A percentile compares a stretch with the other conserved stretches of the same genome.
Conservation (phyloP, 2,888 invertebrate genomes). For the Hyposoter didymator region DNA sequence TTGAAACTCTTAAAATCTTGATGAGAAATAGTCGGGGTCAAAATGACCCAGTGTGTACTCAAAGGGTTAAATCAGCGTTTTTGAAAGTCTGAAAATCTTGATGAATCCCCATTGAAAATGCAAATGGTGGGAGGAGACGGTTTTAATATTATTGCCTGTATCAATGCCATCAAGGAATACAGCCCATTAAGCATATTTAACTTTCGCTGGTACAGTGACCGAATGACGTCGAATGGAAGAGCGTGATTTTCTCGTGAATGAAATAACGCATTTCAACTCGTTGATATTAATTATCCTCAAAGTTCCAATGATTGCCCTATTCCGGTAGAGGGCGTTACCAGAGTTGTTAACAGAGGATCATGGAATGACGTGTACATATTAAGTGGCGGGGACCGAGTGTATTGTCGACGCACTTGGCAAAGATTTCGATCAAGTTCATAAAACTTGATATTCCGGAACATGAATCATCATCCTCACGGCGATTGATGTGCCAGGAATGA, state of each 20-base stretch:
- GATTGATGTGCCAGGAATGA: neutral
- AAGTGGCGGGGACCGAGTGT: slow-evolving; percentile 28
- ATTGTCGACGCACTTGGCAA: slow-evolving; percentile 14
- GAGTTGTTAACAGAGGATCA: slow-evolving; percentile 2
- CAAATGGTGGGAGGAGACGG: neutral
- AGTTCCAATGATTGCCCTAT: slow-evolving; percentile 14
- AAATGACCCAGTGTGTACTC: too few species aligned
- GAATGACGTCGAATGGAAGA: slow-evolving; percentile 43
- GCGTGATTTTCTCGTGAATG: slow-evolving; percentile 57
- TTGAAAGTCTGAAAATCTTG: neutral
- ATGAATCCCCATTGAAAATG: slow-evolving; percentile 34
- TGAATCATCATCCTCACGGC: neutral
- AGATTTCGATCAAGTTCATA: slow-evolving; percentile 19
- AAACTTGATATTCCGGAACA: neutral
- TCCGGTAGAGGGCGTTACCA: slow-evolving; percentile 22
- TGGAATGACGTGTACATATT: slow-evolving; percentile 8
- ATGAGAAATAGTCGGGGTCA: too few species aligned
- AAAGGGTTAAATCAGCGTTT: neutral
- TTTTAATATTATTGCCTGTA: slow-evolving; percentile 15
- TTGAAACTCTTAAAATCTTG: neutral
- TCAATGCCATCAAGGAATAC: slow-evolving; percentile 33
- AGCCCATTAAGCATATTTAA: slow-evolving; percentile 44
- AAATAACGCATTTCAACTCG: slow-evolving; percentile 52
- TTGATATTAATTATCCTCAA: slow-evolving; percentile 52
- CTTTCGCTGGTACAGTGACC: slow-evolving; percentile 2